Evolutionary conservation across 2,113 vertebrate genomes (phyloP), one percentile per base, ranked within the genome.

Genomic region (Arizona elegans): DNA sequence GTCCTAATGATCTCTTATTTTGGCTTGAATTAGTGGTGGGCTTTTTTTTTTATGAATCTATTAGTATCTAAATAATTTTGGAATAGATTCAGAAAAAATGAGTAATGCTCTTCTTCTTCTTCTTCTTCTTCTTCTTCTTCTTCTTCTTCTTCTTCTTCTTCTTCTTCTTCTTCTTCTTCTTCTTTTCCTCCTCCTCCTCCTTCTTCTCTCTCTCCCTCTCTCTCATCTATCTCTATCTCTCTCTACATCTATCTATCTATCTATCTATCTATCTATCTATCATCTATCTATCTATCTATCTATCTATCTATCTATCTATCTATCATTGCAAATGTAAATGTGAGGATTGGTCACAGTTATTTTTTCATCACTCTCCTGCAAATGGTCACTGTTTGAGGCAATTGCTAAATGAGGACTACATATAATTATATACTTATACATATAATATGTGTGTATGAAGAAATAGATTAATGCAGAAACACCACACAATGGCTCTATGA

Each of bases 61-160:
- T 86, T 93, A 47, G 24, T 86, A 93, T 43, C 92, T 50, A 90
- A 62, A 86, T 59, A 90, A 86, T 33, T 50, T 85, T 50, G 55
- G 62, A 5, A 62, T 47, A 65, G n/a, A 43, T 92, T 47, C 24
- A 33, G 50, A 55, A 50, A 75, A 55, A 75, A 19, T n/a, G 33
- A 10, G 33, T 47, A 47, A 47, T 47, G 43, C 43, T 47, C 43
- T 47, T 47, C 3, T 47, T 47, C 3, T 47, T 47, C 3, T 47
- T 47, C 3, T 47, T 47, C 3, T 47, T 47, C 43, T 47, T 47
- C 43, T 47, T 47, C 3, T 47, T 47, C 3, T 47, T 47, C 3
- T 47, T 47, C 43, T 47, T 47, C 43, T 47, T 47, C 38, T 43
- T 43, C 38, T 43, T 43, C 38, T 43, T 43, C 38, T 43, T 43